These are phyloP conservation scores for Rhynchonycteris naso DNA, from an alignment of 2,797 vertebrate species.

Conservation along the genomic window DNA sequence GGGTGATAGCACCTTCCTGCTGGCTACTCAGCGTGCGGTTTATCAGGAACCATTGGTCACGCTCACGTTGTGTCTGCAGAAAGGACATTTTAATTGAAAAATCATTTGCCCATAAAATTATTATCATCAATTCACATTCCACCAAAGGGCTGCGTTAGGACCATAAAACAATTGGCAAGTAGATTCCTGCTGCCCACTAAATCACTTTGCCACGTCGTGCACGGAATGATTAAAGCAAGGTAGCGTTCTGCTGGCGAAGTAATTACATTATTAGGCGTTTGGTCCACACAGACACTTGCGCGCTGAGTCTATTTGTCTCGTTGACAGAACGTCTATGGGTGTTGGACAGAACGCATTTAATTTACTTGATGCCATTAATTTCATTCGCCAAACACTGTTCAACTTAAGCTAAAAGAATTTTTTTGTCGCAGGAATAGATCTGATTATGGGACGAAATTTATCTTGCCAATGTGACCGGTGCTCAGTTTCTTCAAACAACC, in stretches of 20 bases:
- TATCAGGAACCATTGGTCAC: slow-evolving; percentile 82
- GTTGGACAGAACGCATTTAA: slow-evolving; percentile 80
- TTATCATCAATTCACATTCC: slow-evolving; percentile 85
- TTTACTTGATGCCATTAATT: slow-evolving; percentile 82
- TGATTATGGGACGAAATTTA: slow-evolving; percentile 66
- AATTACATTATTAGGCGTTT: slow-evolving; percentile 86
- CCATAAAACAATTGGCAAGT: slow-evolving; percentile 87
- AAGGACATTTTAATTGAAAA: slow-evolving; percentile 89
- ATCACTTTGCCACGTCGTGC: slow-evolving; percentile 84
- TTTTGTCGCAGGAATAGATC: slow-evolving; percentile 66
- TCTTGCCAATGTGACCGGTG: not conserved
- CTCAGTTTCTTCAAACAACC: not conserved
- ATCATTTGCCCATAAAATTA: slow-evolving; percentile 89
- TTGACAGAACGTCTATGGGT: slow-evolving; percentile 85
- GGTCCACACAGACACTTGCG: slow-evolving; percentile 81
- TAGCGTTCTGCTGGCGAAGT: slow-evolving; percentile 84
- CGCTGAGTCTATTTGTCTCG: slow-evolving; percentile 84
- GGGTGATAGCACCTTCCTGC: slow-evolving; percentile 68
- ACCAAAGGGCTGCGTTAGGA: slow-evolving; percentile 82
- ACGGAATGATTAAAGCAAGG: slow-evolving; percentile 85
- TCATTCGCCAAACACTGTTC: slow-evolving; percentile 79
- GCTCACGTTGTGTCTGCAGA: slow-evolving; percentile 80
- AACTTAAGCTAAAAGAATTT: slow-evolving; percentile 61
- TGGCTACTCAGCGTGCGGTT: slow-evolving; percentile 68
- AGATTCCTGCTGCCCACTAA: slow-evolving; percentile 85